phyloP scores from a whole-genome alignment of 2,888 invertebrate genomes.

The Chymomyza procnemis region DNA sequence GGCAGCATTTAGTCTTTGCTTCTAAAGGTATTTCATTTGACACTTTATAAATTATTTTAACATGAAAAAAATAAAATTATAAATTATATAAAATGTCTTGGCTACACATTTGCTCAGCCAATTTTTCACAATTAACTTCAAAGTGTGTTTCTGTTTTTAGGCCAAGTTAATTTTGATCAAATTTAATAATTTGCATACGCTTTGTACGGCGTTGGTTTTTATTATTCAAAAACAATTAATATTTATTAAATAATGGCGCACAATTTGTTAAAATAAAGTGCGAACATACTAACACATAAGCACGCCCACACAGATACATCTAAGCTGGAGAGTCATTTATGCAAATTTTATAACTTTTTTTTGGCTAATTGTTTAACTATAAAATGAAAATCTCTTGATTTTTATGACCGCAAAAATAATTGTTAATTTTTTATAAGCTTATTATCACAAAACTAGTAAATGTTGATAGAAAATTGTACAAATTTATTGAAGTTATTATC shows the following conservation, averaged over 20 bases:
- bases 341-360: conserved; percentile 27
- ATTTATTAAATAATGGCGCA: conserved; percentile 43
- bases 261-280: conserved; percentile 25
- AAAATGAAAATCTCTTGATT: conserved; percentile 47
- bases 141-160: conserved; percentile 26
- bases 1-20: neutral
- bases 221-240: conserved; percentile 55
- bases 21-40: conserved; percentile 17
- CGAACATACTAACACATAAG: conserved; percentile 2
- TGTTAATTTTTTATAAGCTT: conserved; percentile 44
- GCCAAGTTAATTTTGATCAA: conserved; percentile 1
- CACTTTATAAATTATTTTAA: conserved; percentile 53
- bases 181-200: conserved; percentile 39
- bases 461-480: conserved; percentile 36
- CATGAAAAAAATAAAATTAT: neutral
- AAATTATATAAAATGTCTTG: conserved; percentile 35
- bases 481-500: conserved; percentile 34
- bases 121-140: conserved; percentile 67
- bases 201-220: conserved; percentile 23
- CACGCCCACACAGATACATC: conserved; percentile 15
- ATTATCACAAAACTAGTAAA: neutral
- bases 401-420: conserved; percentile 46
- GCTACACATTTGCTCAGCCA: conserved; percentile 52
- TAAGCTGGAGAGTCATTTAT: neutral
- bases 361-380: conserved; percentile 46